These are phyloP conservation scores for Micromussa lordhowensis DNA, from an alignment of 92 coral and sea anemone species.

Conservation along the genomic window DNA sequence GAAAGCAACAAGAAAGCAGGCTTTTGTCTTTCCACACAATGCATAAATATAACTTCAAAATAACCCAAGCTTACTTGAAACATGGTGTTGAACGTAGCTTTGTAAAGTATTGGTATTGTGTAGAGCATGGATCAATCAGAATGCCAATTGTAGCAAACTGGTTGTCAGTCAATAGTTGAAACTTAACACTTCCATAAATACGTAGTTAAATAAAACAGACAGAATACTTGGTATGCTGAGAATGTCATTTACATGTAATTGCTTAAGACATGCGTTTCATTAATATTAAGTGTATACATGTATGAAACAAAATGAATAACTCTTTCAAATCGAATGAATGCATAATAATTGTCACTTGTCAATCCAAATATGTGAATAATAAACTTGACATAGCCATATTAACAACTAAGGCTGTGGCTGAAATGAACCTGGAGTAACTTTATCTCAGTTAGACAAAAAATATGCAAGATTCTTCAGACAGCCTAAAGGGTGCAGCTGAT, in stretches of 20 bases:
- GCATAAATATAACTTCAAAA: background rate
- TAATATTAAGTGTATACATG: background rate
- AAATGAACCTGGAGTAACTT: background rate
- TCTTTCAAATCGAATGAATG: background rate
- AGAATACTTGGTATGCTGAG: constrained; percentile 15
- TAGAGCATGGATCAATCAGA: background rate
- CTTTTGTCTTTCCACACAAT: constrained; percentile 6
- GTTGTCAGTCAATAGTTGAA: constrained; percentile 22
- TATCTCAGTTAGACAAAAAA: background rate
- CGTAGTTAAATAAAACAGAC: background rate
- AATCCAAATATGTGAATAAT: background rate
- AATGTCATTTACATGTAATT: constrained; percentile 17
- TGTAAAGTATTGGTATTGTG: too few relatives aligned
- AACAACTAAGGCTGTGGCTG: background rate
- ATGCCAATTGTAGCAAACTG: background rate
- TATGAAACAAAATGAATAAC: constrained; percentile 12
- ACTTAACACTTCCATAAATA: constrained; percentile 13
- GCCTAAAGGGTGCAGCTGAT: constrained; percentile 8
- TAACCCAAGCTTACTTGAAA: background rate
- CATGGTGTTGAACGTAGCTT: background rate
- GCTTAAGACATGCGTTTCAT: constrained; percentile 8
- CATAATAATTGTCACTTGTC: background rate
- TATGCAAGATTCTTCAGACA: background rate
- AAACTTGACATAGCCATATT: background rate
- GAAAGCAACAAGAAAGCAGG: background rate